Conservation (phyloP, 1,140 invertebrate species). For the Sminthurides bifidus region DNA sequence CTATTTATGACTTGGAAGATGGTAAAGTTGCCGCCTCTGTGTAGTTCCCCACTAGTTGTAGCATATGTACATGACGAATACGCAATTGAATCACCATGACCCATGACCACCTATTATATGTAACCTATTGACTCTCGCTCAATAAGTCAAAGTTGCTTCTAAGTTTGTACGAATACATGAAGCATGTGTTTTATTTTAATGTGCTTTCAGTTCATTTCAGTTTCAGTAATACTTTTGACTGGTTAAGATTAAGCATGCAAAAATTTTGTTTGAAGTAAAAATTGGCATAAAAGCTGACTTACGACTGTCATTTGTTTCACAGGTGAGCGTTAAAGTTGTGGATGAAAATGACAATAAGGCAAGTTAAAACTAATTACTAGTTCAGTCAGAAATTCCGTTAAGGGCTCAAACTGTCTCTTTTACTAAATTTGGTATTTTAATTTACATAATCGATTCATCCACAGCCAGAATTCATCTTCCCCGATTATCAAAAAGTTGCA, state of each 20-base stretch:
- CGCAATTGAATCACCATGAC: no score
- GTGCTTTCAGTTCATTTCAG: neutral
- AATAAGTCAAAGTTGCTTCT: no score
- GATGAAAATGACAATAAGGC: constrained; percentile 71
- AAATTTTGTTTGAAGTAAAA: neutral
- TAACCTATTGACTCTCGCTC: no score
- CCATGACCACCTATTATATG: no score
- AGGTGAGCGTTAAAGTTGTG: constrained; percentile 65
- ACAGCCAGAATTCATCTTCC: constrained; percentile 60
- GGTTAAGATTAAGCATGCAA: constrained; percentile 7
- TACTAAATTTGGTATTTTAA: neutral
- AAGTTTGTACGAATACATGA: no score
- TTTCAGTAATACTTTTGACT: neutral
- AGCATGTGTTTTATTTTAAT: no score
- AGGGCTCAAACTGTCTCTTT: neutral
- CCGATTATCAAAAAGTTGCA: constrained; percentile 37
- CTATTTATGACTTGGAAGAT: no score
- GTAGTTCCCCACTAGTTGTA: no score
- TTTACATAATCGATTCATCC: neutral
- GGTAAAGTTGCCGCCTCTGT: no score
- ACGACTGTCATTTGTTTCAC: constrained; percentile 4
- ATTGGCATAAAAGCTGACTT: no score
- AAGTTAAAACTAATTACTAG: neutral
- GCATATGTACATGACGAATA: no score
- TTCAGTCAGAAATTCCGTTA: neutral